phyloP scores from a whole-genome alignment of 2,113 vertebrate genomes.

The Anarhynchus alexandrinus region DNA sequence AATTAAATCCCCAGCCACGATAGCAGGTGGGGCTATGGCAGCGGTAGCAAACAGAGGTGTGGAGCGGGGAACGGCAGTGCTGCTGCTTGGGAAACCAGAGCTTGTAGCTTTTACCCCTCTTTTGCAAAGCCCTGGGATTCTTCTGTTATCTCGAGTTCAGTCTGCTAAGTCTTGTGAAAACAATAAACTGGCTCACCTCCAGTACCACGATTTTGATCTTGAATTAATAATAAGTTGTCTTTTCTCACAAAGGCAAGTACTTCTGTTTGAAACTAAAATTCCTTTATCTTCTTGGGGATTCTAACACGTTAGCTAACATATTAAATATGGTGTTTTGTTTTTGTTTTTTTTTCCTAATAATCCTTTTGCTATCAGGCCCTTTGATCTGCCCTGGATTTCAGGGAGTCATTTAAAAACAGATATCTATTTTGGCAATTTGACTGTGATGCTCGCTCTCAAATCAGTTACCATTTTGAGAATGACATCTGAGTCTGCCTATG shows the following conservation, averaged over 20 bases:
- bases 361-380: background rate
- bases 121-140: background rate
- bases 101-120: background rate
- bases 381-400: background rate
- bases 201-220: background rate
- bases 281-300: background rate
- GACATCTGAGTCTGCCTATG: conserved; percentile 49
- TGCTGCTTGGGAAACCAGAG: background rate
- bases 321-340: background rate
- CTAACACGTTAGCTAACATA: background rate
- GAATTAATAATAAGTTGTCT: conserved; percentile 16
- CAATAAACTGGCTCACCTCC: conserved; percentile 11
- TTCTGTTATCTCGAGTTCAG: background rate
- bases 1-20: background rate
- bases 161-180: background rate
- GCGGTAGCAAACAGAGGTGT: background rate
- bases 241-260: background rate
- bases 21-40: background rate
- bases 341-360: background rate
- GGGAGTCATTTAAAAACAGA: background rate
- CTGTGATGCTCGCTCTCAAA: background rate
- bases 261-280: background rate
- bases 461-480: conserved; percentile 20
- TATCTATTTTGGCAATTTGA: background rate
- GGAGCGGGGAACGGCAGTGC: background rate